Base-by-base conservation (phyloP, 2,888 invertebrate genomes). In the Pyralis farinalis region DNA sequence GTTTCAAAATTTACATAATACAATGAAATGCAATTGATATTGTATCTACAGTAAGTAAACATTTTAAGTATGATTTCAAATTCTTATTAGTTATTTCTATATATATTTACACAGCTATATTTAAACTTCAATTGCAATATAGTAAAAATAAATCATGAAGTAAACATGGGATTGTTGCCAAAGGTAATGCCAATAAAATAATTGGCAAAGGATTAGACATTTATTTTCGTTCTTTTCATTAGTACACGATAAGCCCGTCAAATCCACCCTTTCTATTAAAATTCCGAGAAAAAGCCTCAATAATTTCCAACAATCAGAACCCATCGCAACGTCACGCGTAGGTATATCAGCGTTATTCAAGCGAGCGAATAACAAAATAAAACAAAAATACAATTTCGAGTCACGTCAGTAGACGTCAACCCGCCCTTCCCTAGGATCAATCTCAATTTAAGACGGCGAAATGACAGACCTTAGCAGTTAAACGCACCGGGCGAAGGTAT, bases 401-500 rank as follows among this genome's bases (percentile, higher is more conserved):
- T 58, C 62, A 63, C 66, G 63, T 55, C 63, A 62, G 58, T 56
- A 60, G 59, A 63, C 69, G 72, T 74, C 74, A 74, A 62, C 64
- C 63, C 69, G 63, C 68, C 67, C 71, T 71, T 72, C 72, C 66
- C 65, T 49, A 53, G 76, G 81, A 86, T 87, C 86, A 84, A 87
- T 87, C 86, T 86, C 86, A 86, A 87, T 87, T 87, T 85, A 77
- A 86, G 85, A 79, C 73, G 75, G 67, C 69, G 75, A 85, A 85
- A 85, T 85, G 85, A 85, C 85, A 85, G 77, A 80, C 71, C 75
- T 76, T 70, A 79, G 81, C 86, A 84, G 87, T 87, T 87, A 86
- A 81, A 83, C 84, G 70, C 84, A 87, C 84, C 85, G 76, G 85
- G 78, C 71, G 69, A 70, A 70, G 69, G 65, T 74, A 86, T 88